Evolutionary conservation across 2,113 vertebrate genomes (phyloP).

Genomic region (Nesospiza acunhae): DNA sequence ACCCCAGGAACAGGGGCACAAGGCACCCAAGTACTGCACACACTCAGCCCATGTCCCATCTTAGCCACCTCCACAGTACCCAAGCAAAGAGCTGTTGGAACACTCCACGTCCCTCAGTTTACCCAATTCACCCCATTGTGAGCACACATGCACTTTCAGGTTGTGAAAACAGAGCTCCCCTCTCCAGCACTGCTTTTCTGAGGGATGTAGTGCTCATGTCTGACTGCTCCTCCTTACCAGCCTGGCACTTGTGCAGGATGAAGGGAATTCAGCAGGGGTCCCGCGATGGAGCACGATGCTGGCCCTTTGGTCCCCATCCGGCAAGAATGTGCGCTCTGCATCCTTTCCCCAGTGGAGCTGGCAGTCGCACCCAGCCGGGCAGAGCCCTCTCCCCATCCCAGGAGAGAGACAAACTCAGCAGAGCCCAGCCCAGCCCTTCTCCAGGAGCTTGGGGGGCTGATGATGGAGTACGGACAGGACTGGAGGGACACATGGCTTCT

Average conservation of each 20-base stretch:
- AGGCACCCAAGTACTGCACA: not conserved
- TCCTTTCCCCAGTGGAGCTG: not conserved
- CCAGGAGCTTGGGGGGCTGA: not conserved
- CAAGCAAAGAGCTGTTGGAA: not conserved
- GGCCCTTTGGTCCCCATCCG: not conserved
- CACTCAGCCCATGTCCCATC: accelerated
- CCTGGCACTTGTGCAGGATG: not conserved
- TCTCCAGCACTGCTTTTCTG: not conserved
- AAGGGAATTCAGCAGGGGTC: not conserved
- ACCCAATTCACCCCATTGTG: accelerated
- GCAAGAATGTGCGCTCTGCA: not conserved
- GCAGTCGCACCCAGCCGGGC: accelerated
- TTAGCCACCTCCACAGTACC: not conserved
- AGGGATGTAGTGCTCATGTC: not conserved
- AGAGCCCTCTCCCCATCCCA: not conserved
- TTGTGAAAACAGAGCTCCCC: not conserved
- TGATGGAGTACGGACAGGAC: accelerated
- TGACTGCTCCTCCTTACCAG: not conserved
- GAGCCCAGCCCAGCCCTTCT: not conserved
- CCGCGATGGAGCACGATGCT: not conserved
- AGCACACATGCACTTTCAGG: not conserved
- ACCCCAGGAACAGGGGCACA: not conserved
- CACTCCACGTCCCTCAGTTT: accelerated
- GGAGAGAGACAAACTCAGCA: not conserved
- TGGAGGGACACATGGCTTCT: not conserved